Conservation (phyloP, 2,797 vertebrate species). For the Gephyroberyx darwinii region DNA sequence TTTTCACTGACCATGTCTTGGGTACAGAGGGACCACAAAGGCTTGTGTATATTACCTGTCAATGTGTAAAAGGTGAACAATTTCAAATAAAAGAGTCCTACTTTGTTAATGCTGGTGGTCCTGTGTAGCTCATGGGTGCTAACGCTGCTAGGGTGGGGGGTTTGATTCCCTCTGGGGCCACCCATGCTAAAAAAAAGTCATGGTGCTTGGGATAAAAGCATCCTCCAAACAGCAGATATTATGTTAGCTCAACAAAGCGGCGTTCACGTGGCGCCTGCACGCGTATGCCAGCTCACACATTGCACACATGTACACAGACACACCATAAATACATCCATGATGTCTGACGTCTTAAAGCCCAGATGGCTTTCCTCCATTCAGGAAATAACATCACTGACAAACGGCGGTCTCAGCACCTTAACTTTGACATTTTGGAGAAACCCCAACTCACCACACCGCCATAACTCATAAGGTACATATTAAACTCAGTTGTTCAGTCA, state of each 20-base stretch:
- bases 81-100: slow-evolving; percentile 86
- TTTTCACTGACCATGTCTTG: slow-evolving; percentile 73
- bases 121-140: background rate
- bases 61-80: slow-evolving; percentile 84
- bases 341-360: slow-evolving; percentile 44
- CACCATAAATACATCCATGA: slow-evolving; percentile 37
- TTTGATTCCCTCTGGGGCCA: too few relatives aligned
- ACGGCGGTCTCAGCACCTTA: slow-evolving; percentile 21
- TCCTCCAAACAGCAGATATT: too few relatives aligned
- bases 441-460: slow-evolving; percentile 52
- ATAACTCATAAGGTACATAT: slow-evolving; percentile 65
- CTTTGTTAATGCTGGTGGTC: slow-evolving; percentile 77
- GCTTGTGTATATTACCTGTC: slow-evolving; percentile 88
- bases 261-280: slow-evolving; percentile 11
- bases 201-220: too few relatives aligned
- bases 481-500: slow-evolving; percentile 56
- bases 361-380: slow-evolving; percentile 44
- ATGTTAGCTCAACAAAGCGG: background rate
- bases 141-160: too few relatives aligned
- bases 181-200: too few relatives aligned
- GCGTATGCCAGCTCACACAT: background rate
- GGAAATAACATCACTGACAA: slow-evolving; percentile 60
- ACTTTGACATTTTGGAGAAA: slow-evolving; percentile 52
- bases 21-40: slow-evolving; percentile 85
- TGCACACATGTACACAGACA: slow-evolving; percentile 1